A percentile compares a stretch with the other conserved stretches of the same genome.
These are phyloP conservation scores for Pelosia muscerda DNA, from an alignment of 2,888 invertebrate genomes.

Conservation along the genomic window DNA sequence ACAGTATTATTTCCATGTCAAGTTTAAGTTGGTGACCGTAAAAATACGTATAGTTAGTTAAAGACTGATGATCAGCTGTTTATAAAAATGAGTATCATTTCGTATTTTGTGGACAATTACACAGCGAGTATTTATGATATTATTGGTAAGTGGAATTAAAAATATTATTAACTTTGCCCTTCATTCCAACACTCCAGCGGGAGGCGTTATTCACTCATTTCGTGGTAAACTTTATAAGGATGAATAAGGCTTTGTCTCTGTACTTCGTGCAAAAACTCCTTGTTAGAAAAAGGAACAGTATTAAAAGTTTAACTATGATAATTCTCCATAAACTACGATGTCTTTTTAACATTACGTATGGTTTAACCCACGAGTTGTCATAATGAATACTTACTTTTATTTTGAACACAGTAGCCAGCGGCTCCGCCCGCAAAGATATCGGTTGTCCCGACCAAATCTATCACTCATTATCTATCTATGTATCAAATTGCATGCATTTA, in stretches of 20 bases:
- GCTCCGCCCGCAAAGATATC: too few species aligned
- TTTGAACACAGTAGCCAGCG: too few species aligned
- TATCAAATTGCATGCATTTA: too few species aligned
- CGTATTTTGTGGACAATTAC: conserved; percentile 75
- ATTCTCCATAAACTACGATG: background rate
- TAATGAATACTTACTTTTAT: background rate
- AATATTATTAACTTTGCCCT: conserved; percentile 34
- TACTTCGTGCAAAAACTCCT: background rate
- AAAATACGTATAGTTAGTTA: conserved; percentile 39
- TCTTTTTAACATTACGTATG: background rate
- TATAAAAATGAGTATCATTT: conserved; percentile 72
- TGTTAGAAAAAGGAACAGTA: background rate
- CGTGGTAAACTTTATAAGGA: background rate
- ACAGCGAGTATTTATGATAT: conserved; percentile 78
- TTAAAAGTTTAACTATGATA: background rate
- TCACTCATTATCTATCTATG: too few species aligned
- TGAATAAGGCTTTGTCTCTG: background rate
- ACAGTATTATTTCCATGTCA: conserved; percentile 48
- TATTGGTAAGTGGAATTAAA: conserved; percentile 71
- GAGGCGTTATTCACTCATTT: background rate
- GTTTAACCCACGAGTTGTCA: background rate
- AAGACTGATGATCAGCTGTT: conserved; percentile 48
- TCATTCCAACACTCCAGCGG: conserved; percentile 9
- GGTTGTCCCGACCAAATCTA: too few species aligned
- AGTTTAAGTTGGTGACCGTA: conserved; percentile 37